phyloP scores from a whole-genome alignment of 2,113 vertebrate genomes.

The Psittacula cyanocephala region DNA sequence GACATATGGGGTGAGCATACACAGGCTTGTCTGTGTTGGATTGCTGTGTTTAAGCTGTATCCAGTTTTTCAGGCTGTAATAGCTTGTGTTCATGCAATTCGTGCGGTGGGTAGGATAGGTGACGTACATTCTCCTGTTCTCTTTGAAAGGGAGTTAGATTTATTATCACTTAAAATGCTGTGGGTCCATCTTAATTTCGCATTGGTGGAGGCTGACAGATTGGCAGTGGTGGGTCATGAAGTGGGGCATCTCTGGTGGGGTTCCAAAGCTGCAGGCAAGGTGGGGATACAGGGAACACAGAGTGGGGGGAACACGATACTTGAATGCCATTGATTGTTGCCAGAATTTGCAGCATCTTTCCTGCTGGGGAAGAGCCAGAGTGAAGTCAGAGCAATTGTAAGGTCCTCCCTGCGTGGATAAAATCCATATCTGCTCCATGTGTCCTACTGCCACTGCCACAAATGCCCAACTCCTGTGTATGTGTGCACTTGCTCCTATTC shows the following conservation, averaged over 20 bases:
- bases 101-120: not conserved
- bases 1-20: not conserved
- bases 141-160: not conserved
- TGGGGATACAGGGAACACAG: not conserved
- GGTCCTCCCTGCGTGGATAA: not conserved
- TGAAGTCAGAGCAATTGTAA: not conserved
- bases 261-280: not conserved
- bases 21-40: not conserved
- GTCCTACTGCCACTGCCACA: not conserved
- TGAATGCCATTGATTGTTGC: not conserved
- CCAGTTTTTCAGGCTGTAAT: not conserved
- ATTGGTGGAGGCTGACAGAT: not conserved
- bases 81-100: not conserved
- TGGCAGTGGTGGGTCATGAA: not conserved
- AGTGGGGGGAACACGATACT: not conserved
- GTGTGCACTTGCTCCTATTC: not conserved
- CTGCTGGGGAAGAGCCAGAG: not conserved
- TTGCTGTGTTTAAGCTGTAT: not conserved
- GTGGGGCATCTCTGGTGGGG: not conserved
- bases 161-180: not conserved
- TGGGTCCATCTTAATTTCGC: not conserved
- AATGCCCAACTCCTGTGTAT: not conserved
- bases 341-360: not conserved
- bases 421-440: not conserved
- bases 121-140: not conserved